Evolutionary conservation across 2,113 vertebrate species (phyloP).

Genomic region (Dolichotis patagonum): DNA sequence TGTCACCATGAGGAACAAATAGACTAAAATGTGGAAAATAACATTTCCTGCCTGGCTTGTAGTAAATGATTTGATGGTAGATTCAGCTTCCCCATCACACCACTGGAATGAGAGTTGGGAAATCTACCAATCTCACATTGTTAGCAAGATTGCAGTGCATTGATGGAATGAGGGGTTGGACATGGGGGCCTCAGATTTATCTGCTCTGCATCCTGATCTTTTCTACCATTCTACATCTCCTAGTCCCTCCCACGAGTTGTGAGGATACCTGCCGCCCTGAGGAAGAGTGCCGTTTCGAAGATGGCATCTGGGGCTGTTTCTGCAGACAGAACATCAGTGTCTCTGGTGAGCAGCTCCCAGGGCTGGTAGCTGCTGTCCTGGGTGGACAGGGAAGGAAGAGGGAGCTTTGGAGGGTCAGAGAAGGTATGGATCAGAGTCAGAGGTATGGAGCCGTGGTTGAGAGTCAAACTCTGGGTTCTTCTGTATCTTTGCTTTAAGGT

Average conservation of each 20-base stretch:
- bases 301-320: constrained; percentile 56
- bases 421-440: background rate
- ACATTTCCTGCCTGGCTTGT: background rate
- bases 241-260: constrained; percentile 27
- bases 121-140: background rate
- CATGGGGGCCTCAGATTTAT: background rate
- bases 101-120: background rate
- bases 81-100: background rate
- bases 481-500: background rate
- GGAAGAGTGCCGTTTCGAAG: constrained; percentile 59
- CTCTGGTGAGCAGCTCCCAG: constrained; percentile 45
- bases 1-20: background rate
- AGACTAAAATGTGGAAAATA: rapidly evolving
- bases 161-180: background rate
- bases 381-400: background rate
- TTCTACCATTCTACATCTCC: background rate
- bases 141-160: background rate
- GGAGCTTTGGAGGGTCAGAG: background rate
- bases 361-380: too few relatives aligned
- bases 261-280: background rate
- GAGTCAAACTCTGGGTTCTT: background rate
- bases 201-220: background rate
- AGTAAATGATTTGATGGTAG: background rate
- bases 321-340: constrained; percentile 62
- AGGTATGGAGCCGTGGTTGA: background rate